These are phyloP conservation scores for Saimiri boliviensis DNA, from an alignment of 2,113 vertebrate species.

Conservation along the genomic window DNA sequence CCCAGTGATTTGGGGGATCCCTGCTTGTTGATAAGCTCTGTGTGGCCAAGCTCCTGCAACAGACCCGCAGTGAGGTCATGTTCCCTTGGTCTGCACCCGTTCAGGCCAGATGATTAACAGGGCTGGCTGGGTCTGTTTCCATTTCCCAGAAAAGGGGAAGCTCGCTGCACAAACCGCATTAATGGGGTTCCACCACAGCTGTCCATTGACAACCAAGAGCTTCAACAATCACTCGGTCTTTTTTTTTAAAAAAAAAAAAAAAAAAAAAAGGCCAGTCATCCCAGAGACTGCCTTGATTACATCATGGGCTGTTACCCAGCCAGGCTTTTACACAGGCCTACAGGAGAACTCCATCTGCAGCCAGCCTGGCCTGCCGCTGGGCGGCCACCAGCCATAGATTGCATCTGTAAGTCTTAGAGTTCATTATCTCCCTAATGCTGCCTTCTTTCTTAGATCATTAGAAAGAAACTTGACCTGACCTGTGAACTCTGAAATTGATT, in stretches of 20 bases:
- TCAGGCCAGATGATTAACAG: slow-evolving; percentile 75
- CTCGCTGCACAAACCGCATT: slow-evolving; percentile 76
- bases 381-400: slow-evolving; percentile 83
- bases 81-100: not conserved
- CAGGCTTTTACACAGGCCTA: slow-evolving; percentile 77
- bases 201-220: slow-evolving; percentile 74
- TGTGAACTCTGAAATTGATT: slow-evolving; percentile 90
- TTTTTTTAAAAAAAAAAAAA: too few relatives aligned
- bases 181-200: slow-evolving; percentile 76
- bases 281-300: slow-evolving; percentile 81
- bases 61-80: not conserved
- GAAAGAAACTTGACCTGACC: slow-evolving; percentile 91
- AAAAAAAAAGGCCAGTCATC: slow-evolving; percentile 76
- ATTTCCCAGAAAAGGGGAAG: slow-evolving; percentile 80
- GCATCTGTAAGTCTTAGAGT: slow-evolving; percentile 83
- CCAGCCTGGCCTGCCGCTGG: slow-evolving; percentile 71
- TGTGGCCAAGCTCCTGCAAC: not conserved
- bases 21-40: not conserved
- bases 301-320: slow-evolving; percentile 83
- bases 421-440: slow-evolving; percentile 90
- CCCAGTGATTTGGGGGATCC: rapidly evolving
- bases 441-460: slow-evolving; percentile 87
- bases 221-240: slow-evolving; percentile 64
- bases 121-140: slow-evolving; percentile 44
- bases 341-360: slow-evolving; percentile 77